Conservation (phyloP, 1,140 invertebrate genomes). For the Saccostrea cuccullata region DNA sequence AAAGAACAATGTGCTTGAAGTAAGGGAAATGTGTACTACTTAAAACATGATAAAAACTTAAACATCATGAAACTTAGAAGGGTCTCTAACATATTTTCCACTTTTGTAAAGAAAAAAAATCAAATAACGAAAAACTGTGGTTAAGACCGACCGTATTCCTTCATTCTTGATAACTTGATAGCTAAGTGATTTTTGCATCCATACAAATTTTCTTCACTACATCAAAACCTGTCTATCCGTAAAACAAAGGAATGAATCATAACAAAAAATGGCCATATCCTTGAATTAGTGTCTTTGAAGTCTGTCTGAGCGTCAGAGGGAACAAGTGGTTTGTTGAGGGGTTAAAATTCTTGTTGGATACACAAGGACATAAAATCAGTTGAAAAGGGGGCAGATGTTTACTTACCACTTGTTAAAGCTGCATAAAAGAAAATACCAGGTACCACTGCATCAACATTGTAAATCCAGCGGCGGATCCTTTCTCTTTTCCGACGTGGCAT, state of each 20-base stretch:
- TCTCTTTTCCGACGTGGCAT: conserved; percentile 26
- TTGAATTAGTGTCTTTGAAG: conserved; percentile 36
- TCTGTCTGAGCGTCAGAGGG: not conserved
- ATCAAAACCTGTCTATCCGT: not conserved
- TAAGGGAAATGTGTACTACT: no score
- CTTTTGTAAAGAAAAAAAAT: no score
- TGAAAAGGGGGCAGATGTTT: not conserved
- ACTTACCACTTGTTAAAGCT: conserved; percentile 29
- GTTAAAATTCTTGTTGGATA: not conserved
- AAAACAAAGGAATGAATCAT: conserved; percentile 20
- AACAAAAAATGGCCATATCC: not conserved
- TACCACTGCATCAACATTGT: not conserved
- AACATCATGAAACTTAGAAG: no score
- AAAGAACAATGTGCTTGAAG: no score
- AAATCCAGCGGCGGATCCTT: not conserved
- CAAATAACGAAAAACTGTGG: no score
- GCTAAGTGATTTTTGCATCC: not conserved
- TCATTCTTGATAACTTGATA: not conserved
- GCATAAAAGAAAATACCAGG: conserved; percentile 31
- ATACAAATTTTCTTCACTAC: not conserved
- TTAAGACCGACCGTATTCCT: no score
- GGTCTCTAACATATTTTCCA: no score
- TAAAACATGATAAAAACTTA: no score
- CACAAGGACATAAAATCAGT: not conserved
- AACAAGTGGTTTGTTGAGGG: conserved; percentile 9